Base-by-base conservation (phyloP, 37 sponge, comb jelly and placozoan genomes). In the Axinella damicornis region DNA sequence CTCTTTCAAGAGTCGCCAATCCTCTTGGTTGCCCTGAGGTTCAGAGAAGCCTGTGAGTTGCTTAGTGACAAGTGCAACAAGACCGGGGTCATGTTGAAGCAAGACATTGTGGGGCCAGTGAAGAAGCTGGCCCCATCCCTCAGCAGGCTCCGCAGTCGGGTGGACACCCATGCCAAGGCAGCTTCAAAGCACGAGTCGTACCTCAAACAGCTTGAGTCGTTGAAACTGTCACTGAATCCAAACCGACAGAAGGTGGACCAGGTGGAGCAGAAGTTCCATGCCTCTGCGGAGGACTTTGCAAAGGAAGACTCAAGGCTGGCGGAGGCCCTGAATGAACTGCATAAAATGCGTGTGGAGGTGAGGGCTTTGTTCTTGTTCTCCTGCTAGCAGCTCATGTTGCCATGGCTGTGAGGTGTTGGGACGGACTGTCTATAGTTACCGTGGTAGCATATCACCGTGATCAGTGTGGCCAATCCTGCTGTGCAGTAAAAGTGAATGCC, bases 1-100 rank as follows among this genome's bases (percentile, higher is more conserved):
- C 65, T 91, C 18, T 80, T 91, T 32, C 73, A 81, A 69, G 92
- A 92, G 13, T 82, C 92, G 24, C 88, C 92, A 19, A 32, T 92
- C 24, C 74, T 73, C 0, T 14, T 74, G 59, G 60, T 92, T 38
- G 89, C 89, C 5, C 57, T 78, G 22, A 30, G 84, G 25, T 92
- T 67, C 57, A 59, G 76, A 36, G 92, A 92, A 24, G 74, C 80
- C 18, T 86, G 83, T 62, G 92, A 92, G 54, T 33, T 27, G 60
- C 57, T 92, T 30, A 32, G 53, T 19, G 89, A 87, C 53, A 83
- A 86, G 72, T 80, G 76, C 37, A 61, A 24, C 18, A 73, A 74
- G 57, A 57, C 83, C 22, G 76, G 59, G 27, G 13, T 76, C 0
- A 5, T 76, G 5, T 16, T 92, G 53, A 77, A 72, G 41, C 83